Evolutionary conservation across 2,113 vertebrate genomes (phyloP).

Genomic region (Vidua macroura): DNA sequence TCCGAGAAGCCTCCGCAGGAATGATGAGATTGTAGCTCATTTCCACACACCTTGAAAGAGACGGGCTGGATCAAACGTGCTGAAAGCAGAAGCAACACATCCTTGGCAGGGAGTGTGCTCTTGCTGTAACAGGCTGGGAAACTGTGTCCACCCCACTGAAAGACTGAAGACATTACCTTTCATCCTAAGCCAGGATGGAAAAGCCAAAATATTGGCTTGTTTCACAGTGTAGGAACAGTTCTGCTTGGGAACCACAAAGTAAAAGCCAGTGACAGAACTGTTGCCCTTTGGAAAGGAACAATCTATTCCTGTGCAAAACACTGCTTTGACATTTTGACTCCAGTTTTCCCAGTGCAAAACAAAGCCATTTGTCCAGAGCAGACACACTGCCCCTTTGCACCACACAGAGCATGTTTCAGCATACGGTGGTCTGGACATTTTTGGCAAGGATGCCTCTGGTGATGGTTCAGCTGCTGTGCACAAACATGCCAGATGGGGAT

Average conservation of each 20-base stretch:
- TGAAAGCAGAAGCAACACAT: conserved; percentile 24
- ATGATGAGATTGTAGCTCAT: conserved; percentile 59
- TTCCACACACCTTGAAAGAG: conserved; percentile 55
- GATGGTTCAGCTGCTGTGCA: not conserved
- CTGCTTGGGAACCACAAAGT: not conserved
- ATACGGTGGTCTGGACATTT: not conserved
- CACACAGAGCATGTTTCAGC: not conserved
- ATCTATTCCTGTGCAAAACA: not conserved
- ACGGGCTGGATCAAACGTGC: conserved; percentile 3
- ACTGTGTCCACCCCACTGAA: not conserved
- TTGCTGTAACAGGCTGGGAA: not conserved
- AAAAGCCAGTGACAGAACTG: not conserved
- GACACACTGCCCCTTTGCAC: not conserved
- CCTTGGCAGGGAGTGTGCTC: not conserved
- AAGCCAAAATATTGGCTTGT: not conserved
- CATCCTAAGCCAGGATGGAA: not conserved
- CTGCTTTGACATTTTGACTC: conserved; percentile 26
- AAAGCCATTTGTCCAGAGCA: conserved; percentile 29
- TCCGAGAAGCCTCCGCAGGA: not conserved
- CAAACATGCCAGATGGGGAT: not conserved
- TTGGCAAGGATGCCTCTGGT: not conserved
- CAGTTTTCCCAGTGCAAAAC: conserved; percentile 22
- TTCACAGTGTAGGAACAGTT: not conserved
- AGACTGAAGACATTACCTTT: not conserved
- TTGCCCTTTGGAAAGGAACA: not conserved